A percentile compares a stretch with the other conserved stretches of the same genome.
phyloP scores from a whole-genome alignment of 2,113 vertebrate genomes.

The Nycticryphes semicollaris region DNA sequence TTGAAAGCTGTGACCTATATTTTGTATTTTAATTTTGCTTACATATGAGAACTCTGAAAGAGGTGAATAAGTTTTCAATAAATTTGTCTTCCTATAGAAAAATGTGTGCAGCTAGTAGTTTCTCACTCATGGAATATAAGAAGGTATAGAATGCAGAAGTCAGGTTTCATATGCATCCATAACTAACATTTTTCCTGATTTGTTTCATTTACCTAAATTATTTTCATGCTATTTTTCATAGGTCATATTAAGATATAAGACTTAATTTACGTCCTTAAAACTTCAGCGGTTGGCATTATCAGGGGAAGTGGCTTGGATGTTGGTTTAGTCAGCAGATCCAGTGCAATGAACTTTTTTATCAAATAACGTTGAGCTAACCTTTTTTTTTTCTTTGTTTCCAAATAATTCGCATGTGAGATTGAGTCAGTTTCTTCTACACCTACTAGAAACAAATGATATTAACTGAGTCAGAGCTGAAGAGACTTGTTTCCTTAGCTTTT shows the following conservation, averaged over 20 bases:
- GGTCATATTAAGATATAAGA: not conserved
- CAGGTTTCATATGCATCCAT: not conserved
- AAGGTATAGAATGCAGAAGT: not conserved
- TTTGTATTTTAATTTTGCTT: not conserved
- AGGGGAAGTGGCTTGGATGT: not conserved
- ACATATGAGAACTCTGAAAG: not conserved
- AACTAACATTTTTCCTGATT: not conserved
- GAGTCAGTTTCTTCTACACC: slow-evolving; percentile 13
- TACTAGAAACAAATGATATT: not conserved
- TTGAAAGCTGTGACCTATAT: not conserved
- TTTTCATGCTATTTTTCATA: not conserved
- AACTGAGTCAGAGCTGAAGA: slow-evolving; percentile 6
- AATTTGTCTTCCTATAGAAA: not conserved
- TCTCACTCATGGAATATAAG: not conserved
- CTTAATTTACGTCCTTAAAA: not conserved
- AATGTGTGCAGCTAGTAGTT: not conserved
- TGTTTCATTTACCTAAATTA: not conserved
- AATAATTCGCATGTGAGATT: not conserved
- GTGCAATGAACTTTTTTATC: not conserved
- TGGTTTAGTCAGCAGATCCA: not conserved
- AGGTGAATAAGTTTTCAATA: not conserved
- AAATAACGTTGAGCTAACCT: not conserved
- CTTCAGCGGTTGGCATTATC: not conserved
- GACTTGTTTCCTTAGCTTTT: not conserved
- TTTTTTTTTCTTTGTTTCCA: not conserved